Evolutionary conservation across 2,113 vertebrate genomes (phyloP).

Genomic region (Cavia porcellus): DNA sequence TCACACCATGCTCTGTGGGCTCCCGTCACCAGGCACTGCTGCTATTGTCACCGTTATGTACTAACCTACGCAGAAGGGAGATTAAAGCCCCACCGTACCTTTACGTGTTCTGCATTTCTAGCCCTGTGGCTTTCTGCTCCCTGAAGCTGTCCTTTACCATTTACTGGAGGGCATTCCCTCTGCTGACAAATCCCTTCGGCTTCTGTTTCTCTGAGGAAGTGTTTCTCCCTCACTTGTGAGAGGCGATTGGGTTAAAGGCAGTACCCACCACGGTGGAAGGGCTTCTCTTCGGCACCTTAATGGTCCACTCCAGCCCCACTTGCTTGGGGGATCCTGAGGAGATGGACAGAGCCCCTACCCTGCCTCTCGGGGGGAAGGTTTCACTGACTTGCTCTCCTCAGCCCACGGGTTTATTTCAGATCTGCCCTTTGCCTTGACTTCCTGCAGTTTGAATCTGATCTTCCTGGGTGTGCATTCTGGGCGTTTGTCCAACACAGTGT

Average conservation of each 20-base stretch:
- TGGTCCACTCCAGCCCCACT: rapidly evolving
- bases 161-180: neutral
- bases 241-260: neutral
- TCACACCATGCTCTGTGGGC: rapidly evolving
- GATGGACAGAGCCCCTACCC: rapidly evolving
- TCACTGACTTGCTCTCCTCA: neutral
- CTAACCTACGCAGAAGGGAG: too few species aligned
- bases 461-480: rapidly evolving
- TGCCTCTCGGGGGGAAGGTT: rapidly evolving
- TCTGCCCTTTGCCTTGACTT: neutral
- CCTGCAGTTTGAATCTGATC: rapidly evolving
- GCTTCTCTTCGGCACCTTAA: too few species aligned
- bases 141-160: neutral
- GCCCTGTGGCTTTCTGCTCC: rapidly evolving
- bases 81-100: neutral
- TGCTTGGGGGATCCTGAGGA: neutral
- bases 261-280: rapidly evolving
- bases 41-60: neutral
- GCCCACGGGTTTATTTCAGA: neutral
- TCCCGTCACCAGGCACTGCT: rapidly evolving
- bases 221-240: neutral
- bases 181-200: rapidly evolving
- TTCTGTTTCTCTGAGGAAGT: neutral
- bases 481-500: rapidly evolving
- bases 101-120: too few species aligned